These are phyloP conservation scores for Myathropa florea DNA, from an alignment of 2,888 invertebrate species.

Conservation along the genomic window DNA sequence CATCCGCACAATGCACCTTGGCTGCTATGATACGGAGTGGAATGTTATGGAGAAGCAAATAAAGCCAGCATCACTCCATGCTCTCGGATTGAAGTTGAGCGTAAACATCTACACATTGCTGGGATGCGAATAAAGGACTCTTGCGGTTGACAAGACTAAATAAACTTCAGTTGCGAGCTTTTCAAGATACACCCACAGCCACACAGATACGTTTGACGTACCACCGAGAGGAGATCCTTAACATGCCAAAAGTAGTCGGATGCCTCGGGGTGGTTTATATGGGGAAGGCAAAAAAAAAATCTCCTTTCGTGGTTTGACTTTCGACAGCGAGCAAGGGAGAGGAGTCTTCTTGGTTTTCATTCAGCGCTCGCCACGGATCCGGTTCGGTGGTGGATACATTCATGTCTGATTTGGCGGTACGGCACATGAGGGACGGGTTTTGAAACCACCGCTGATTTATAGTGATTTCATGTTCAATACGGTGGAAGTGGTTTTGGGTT, in stretches of 20 bases:
- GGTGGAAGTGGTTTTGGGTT: background rate
- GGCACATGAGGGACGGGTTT: background rate
- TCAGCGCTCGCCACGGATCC: background rate
- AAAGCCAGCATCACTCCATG: background rate
- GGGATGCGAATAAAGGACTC: constrained; percentile 16
- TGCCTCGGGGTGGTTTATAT: background rate
- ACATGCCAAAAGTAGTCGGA: background rate
- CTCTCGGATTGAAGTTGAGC: constrained; percentile 42
- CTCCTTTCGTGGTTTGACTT: background rate
- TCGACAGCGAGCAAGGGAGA: background rate
- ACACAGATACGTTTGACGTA: too few species aligned
- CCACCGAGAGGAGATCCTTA: too few species aligned
- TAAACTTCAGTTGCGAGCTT: constrained; percentile 9
- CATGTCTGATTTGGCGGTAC: background rate
- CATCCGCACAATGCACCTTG: background rate
- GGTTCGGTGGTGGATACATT: background rate
- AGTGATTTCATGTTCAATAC: background rate
- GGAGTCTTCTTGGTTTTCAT: background rate
- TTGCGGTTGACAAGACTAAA: constrained; percentile 31
- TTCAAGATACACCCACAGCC: background rate
- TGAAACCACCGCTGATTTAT: background rate
- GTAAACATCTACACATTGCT: constrained; percentile 41
- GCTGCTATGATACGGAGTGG: background rate
- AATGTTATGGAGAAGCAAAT: background rate
- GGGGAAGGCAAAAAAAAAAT: background rate